Evolutionary conservation across 2,797 vertebrate genomes (phyloP).

Genomic region (Todus mexicanus): DNA sequence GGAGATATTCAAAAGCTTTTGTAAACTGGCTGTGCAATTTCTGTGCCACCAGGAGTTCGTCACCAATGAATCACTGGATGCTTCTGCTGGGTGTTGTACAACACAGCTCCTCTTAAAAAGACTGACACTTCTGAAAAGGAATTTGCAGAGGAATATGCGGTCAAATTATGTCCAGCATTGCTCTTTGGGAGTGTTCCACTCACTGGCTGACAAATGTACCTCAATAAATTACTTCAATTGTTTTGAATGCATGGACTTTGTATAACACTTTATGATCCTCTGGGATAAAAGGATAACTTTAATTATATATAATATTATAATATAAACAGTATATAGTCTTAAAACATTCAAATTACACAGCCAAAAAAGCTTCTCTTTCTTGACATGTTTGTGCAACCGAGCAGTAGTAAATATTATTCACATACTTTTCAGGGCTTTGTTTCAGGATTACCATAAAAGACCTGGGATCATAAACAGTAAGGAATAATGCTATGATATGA

Average conservation of each 20-base stretch:
- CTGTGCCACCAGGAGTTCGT: background rate
- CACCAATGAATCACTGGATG: background rate
- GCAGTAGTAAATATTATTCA: slow-evolving; percentile 15
- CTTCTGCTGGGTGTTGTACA: background rate
- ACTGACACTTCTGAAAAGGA: background rate
- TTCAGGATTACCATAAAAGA: slow-evolving; percentile 37
- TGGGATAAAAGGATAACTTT: slow-evolving; percentile 3
- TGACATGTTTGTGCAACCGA: background rate
- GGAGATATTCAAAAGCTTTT: background rate
- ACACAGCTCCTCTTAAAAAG: background rate
- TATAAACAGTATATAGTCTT: background rate
- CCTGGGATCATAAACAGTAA: background rate
- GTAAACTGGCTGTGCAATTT: background rate
- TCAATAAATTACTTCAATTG: background rate
- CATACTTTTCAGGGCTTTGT: slow-evolving; percentile 4
- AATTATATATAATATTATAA: background rate
- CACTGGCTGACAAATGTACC: background rate
- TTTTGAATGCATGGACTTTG: background rate
- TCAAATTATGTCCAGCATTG: background rate
- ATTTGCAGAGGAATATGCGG: background rate
- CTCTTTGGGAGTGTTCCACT: background rate
- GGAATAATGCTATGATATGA: background rate
- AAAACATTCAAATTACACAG: background rate
- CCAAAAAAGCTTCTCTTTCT: background rate
- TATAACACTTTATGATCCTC: background rate